Conservation (phyloP, 1,140 invertebrate genomes). For the Penaeus indicus region DNA sequence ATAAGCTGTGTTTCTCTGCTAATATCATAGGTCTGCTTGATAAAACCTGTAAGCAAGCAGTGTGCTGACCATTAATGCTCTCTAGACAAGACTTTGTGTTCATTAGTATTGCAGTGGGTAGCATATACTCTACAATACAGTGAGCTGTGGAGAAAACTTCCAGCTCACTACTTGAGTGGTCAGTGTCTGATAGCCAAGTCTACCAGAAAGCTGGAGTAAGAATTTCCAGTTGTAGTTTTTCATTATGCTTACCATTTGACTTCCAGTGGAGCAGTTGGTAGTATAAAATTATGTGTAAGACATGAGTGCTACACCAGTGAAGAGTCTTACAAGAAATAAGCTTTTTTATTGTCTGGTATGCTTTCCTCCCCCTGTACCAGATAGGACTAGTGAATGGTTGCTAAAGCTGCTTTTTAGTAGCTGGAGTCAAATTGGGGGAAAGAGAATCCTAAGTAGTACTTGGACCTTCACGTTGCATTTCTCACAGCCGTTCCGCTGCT, state of each 20-base stretch:
- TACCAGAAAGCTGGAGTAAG: constrained; percentile 23
- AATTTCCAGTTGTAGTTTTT: constrained; percentile 23
- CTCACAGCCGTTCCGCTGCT: constrained; percentile 44
- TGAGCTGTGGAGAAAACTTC: constrained; percentile 31
- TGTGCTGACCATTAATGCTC: constrained; percentile 55
- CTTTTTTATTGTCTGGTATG: constrained; percentile 35
- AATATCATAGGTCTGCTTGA: constrained; percentile 56
- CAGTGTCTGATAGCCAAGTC: constrained; percentile 30
- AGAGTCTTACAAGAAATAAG: constrained; percentile 25
- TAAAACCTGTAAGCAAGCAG: constrained; percentile 52
- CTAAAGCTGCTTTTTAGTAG: constrained; percentile 3
- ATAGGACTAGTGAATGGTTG: constrained; percentile 31
- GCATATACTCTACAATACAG: constrained; percentile 39
- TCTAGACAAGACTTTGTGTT: constrained; percentile 54
- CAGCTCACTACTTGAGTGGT: constrained; percentile 40
- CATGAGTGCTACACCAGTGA: constrained; percentile 40
- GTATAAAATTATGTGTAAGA: constrained; percentile 17
- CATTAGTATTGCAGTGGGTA: constrained; percentile 54
- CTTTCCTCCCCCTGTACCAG: constrained; percentile 36
- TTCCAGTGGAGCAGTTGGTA: background rate
- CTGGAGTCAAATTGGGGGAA: constrained; percentile 32
- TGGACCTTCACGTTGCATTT: constrained; percentile 36
- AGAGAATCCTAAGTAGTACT: constrained; percentile 29
- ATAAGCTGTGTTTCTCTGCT: constrained; percentile 53
- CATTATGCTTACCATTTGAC: constrained; percentile 9